Conservation (phyloP, 2,113 vertebrate genomes). For the Mesoclemmys tuberculata region DNA sequence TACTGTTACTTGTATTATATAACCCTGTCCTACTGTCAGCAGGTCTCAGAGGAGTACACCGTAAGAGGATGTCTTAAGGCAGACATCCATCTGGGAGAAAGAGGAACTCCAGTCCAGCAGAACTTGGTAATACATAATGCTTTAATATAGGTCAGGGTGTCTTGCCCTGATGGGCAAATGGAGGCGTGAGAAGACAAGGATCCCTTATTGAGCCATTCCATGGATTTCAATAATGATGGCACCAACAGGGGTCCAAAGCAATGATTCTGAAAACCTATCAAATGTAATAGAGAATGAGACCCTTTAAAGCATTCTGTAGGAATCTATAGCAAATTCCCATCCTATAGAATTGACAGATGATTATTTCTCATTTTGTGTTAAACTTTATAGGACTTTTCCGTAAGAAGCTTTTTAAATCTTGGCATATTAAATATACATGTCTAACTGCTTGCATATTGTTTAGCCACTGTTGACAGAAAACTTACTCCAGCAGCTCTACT, state of each 20-base stretch:
- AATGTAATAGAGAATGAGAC: neutral
- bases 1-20: neutral
- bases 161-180: accelerated
- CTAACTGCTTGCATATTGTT: slow-evolving; percentile 56
- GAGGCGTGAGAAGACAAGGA: neutral
- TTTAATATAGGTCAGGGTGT: neutral
- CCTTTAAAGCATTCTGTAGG: neutral
- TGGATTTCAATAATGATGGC: slow-evolving; percentile 3
- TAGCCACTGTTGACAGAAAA: slow-evolving; percentile 39
- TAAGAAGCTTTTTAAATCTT: slow-evolving; percentile 51
- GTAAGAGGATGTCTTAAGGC: neutral
- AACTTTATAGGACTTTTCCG: slow-evolving; percentile 2
- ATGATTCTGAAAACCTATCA: neutral
- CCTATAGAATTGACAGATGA: accelerated
- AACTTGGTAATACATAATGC: neutral
- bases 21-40: neutral
- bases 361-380: slow-evolving; percentile 3
- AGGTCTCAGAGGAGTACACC: neutral
- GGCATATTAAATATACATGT: slow-evolving; percentile 51
- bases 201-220: neutral
- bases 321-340: neutral
- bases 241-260: neutral
- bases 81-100: neutral
- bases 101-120: neutral
- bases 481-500: slow-evolving; percentile 32